Percentiles rank a stretch among this genome's conserved stretches.
These are phyloP conservation scores for Pinna nobilis DNA, from an alignment of 1,140 invertebrate genomes.

Conservation along the genomic window DNA sequence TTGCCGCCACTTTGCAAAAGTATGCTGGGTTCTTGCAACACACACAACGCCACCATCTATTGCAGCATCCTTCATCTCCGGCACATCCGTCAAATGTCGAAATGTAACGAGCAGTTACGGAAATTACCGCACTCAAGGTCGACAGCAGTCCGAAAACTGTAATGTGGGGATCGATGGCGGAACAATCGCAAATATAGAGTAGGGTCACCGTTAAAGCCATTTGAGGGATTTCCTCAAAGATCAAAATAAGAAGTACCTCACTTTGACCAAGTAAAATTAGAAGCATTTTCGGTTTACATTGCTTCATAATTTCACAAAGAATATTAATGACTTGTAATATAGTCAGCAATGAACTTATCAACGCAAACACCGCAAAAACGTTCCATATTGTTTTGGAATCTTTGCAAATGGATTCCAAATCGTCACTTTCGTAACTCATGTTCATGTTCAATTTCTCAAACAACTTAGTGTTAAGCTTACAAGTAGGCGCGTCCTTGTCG, in stretches of 20 bases:
- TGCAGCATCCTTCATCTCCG: constrained; percentile 30
- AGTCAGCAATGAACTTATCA: constrained; percentile 27
- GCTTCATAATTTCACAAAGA: constrained; percentile 29
- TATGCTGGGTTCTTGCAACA: constrained; percentile 35
- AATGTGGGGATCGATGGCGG: background rate
- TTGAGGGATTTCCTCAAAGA: constrained; percentile 37
- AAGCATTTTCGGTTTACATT: constrained; percentile 7
- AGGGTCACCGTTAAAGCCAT: constrained; percentile 6
- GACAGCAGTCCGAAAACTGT: constrained; percentile 28
- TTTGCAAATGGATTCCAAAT: background rate
- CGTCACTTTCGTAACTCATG: background rate
- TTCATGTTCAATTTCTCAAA: constrained; percentile 5
- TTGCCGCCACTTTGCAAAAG: constrained; percentile 18
- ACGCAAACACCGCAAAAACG: constrained; percentile 23
- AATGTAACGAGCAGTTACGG: constrained; percentile 22
- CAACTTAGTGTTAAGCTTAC: background rate
- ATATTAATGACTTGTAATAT: constrained; percentile 40
- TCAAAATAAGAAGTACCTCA: constrained; percentile 31
- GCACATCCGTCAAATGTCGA: constrained; percentile 21
- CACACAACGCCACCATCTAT: constrained; percentile 38
- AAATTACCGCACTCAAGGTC: constrained; percentile 11
- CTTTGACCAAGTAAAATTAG: constrained; percentile 38
- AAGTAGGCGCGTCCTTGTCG: background rate
- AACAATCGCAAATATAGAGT: constrained; percentile 14
- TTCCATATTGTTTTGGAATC: constrained; percentile 12